phyloP scores from a whole-genome alignment of 2,113 vertebrate species.

The Phylloscopus whistleri region DNA sequence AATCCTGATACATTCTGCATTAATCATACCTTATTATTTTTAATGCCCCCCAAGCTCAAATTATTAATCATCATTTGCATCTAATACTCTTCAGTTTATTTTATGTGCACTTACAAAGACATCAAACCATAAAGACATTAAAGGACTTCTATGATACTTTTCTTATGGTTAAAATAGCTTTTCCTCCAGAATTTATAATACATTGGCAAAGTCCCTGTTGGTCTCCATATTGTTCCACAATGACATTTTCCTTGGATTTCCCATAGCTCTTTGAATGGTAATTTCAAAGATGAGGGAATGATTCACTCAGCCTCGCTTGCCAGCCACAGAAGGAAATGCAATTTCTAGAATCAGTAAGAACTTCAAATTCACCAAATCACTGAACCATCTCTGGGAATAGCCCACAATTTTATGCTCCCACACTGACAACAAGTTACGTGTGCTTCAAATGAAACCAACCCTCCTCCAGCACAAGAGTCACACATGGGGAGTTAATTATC shows the following conservation, averaged over 20 bases:
- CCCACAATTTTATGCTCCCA: neutral
- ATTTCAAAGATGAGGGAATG: neutral
- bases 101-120: neutral
- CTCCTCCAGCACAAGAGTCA: neutral
- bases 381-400: neutral
- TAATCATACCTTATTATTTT: neutral
- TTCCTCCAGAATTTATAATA: neutral
- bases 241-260: neutral
- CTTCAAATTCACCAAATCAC: neutral
- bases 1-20: neutral
- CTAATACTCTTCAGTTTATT: neutral
- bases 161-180: neutral
- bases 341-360: neutral
- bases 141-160: neutral
- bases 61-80: neutral
- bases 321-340: neutral
- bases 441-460: neutral
- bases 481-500: neutral
- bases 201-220: neutral
- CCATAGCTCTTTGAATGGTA: neutral
- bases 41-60: neutral
- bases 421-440: neutral
- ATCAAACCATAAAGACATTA: neutral
- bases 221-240: neutral
- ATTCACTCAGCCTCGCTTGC: neutral